Evolutionary conservation across 2,797 vertebrate species (phyloP).

Genomic region (Xiphorhynchus erythropygius): DNA sequence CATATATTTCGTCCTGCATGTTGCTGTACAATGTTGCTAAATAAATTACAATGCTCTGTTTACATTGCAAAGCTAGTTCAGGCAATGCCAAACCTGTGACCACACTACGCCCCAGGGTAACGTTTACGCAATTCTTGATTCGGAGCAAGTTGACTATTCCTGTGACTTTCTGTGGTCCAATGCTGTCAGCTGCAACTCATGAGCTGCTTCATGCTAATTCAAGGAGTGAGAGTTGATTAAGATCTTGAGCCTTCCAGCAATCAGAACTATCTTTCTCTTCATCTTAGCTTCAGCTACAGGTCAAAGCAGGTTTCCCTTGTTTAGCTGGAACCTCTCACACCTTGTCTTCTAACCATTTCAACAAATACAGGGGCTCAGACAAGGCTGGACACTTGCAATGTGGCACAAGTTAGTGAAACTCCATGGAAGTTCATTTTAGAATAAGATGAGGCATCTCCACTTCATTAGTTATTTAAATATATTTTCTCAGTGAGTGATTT

Average conservation of each 20-base stretch:
- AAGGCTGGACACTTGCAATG: background rate
- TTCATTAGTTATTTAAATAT: background rate
- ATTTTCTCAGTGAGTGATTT: background rate
- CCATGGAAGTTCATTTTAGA: background rate
- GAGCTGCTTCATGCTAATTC: slow-evolving; percentile 41
- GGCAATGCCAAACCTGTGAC: slow-evolving; percentile 35
- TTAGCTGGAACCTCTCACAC: slow-evolving; percentile 30
- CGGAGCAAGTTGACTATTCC: background rate
- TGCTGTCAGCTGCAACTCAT: background rate
- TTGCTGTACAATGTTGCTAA: background rate
- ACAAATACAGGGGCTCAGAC: background rate
- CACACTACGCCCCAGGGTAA: background rate
- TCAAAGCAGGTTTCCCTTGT: slow-evolving; percentile 60
- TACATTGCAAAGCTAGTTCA: slow-evolving; percentile 25
- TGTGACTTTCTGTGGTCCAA: background rate
- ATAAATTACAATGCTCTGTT: slow-evolving; percentile 27
- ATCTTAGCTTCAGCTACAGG: slow-evolving; percentile 47
- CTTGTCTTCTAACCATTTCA: background rate
- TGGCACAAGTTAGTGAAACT: background rate
- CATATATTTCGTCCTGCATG: background rate
- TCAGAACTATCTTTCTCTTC: slow-evolving; percentile 32
- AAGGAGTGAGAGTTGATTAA: slow-evolving; percentile 38
- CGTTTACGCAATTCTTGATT: background rate
- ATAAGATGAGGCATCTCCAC: background rate
- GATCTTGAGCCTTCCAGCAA: slow-evolving; percentile 37